phyloP scores from a whole-genome alignment of 2,888 invertebrate genomes.

The Dryomyza anilis region DNA sequence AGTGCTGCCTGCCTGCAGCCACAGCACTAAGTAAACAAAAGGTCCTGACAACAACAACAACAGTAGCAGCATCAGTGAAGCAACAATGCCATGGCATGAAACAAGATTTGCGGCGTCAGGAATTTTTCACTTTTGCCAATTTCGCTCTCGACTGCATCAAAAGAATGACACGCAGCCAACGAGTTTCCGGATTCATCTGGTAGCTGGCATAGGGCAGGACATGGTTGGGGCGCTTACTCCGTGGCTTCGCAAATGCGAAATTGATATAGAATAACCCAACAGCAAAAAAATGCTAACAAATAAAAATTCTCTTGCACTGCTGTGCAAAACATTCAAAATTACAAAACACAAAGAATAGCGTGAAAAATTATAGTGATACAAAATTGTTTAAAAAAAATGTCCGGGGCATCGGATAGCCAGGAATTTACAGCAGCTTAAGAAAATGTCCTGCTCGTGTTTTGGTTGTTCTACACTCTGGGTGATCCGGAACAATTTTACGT shows the following conservation, averaged over 20 bases:
- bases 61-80: neutral
- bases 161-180: neutral
- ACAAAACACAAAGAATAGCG: too few relatives aligned
- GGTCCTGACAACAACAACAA: neutral
- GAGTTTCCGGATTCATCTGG: too few relatives aligned
- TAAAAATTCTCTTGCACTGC: too few relatives aligned
- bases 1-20: neutral
- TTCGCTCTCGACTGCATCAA: slow-evolving; percentile 16
- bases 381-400: too few relatives aligned
- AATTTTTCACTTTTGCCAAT: slow-evolving; percentile 20
- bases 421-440: too few relatives aligned
- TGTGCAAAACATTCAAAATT: too few relatives aligned
- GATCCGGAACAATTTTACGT: too few relatives aligned
- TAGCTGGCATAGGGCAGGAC: neutral
- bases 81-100: slow-evolving; percentile 1
- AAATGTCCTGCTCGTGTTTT: too few relatives aligned
- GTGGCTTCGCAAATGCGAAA: too few relatives aligned
- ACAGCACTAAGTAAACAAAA: neutral
- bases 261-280: neutral
- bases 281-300: neutral
- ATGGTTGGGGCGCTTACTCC: neutral
- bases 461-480: too few relatives aligned
- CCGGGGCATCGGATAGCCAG: too few relatives aligned
- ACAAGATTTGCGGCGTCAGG: slow-evolving; percentile 16
- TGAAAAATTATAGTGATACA: too few relatives aligned